Conservation (phyloP, 2,113 vertebrate species). For the Thalassoma bifasciatum region DNA sequence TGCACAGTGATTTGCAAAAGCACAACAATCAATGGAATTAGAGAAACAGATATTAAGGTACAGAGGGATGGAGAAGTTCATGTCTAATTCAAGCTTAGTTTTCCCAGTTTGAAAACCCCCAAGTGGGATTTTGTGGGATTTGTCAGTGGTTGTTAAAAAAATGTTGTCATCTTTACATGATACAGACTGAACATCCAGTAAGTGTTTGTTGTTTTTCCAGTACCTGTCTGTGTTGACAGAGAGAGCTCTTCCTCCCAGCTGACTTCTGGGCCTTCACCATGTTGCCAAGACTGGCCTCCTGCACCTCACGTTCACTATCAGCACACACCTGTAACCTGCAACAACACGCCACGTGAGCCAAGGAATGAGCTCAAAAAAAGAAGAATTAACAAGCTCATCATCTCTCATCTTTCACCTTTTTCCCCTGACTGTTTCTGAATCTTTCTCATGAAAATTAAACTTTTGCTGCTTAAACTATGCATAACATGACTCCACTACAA, state of each 20-base stretch:
- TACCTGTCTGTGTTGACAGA: constrained; percentile 81
- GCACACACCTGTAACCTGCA: constrained; percentile 68
- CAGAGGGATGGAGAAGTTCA: no score
- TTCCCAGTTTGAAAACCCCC: no score
- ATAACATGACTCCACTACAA: not conserved
- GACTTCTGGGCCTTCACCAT: constrained; percentile 82
- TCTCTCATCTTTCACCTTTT: not conserved
- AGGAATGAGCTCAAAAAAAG: not conserved
- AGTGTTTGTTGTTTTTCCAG: constrained; percentile 16
- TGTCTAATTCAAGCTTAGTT: no score
- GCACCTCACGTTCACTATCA: constrained; percentile 49
- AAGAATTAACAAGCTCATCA: not conserved
- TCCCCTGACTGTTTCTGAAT: not conserved
- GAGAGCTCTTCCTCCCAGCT: constrained; percentile 77
- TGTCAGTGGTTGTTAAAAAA: no score
- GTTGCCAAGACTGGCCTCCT: constrained; percentile 55
- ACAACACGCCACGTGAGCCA: constrained; percentile 60
- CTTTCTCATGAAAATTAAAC: not conserved
- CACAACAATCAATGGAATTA: not conserved
- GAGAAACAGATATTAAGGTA: not conserved
- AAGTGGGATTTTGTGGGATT: no score
- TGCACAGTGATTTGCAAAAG: not conserved
- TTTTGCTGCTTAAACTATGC: not conserved
- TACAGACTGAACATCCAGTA: constrained; percentile 10
- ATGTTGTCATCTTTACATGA: not conserved